A percentile compares a stretch with the other conserved stretches of the same genome.
phyloP scores from a whole-genome alignment of 1,140 invertebrate genomes.

The Drosophila paulistorum region DNA sequence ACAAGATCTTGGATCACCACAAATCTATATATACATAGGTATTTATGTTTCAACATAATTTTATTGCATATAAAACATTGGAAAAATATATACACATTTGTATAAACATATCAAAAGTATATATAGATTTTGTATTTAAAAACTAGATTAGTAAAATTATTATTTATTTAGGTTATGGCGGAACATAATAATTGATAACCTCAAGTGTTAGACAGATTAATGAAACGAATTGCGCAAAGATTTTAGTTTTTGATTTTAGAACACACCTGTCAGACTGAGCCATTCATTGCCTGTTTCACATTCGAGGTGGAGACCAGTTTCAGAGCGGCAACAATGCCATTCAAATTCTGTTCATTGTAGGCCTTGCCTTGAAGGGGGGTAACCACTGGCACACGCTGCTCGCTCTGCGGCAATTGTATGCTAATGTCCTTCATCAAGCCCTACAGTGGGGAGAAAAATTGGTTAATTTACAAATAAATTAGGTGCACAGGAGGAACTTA shows the following conservation, averaged over 20 bases:
- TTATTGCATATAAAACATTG: conserved; percentile 37
- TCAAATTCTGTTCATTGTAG: conserved; percentile 77
- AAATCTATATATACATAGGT: neutral
- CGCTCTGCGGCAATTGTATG: conserved; percentile 68
- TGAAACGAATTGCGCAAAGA: conserved; percentile 31
- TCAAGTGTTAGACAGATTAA: conserved; percentile 33
- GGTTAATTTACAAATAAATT: neutral
- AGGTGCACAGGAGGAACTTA: conserved; percentile 28
- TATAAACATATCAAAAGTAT: conserved; percentile 16
- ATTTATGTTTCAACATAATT: conserved; percentile 15
- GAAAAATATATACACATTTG: conserved; percentile 21
- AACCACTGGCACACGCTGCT: conserved; percentile 73
- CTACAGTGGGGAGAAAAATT: conserved; percentile 32
- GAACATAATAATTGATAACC: conserved; percentile 25
- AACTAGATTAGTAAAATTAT: conserved; percentile 42
- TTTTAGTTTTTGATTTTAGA: conserved; percentile 21
- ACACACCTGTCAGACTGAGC: conserved; percentile 60
- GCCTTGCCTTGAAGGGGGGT: conserved; percentile 68
- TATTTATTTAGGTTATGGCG: conserved; percentile 1
- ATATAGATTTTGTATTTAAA: conserved; percentile 16
- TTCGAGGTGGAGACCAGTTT: conserved; percentile 76
- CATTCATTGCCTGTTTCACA: conserved; percentile 80
- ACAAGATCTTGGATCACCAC: neutral
- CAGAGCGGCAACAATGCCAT: conserved; percentile 71
- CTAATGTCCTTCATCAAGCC: conserved; percentile 73